These are phyloP conservation scores for Eubasilissa splendida DNA, from an alignment of 2,888 invertebrate species.

Conservation along the genomic window DNA sequence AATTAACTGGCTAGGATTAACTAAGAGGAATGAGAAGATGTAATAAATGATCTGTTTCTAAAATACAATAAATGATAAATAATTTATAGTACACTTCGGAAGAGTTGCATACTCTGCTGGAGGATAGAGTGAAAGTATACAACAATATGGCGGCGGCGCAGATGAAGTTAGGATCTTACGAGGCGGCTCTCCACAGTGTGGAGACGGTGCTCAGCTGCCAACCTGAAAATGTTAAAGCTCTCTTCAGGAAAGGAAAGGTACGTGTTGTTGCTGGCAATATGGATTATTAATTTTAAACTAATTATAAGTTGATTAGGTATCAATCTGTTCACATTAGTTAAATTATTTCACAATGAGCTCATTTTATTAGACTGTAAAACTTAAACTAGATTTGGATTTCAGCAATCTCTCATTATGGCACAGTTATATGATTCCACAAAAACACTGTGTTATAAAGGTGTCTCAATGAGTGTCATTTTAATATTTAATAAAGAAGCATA, in stretches of 20 bases:
- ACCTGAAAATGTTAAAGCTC: slow-evolving; percentile 91
- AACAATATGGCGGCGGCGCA: slow-evolving; percentile 96
- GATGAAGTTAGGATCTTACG: slow-evolving; percentile 88
- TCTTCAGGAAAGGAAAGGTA: slow-evolving; percentile 88
- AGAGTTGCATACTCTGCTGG: slow-evolving; percentile 79
- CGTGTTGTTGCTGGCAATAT: neutral
- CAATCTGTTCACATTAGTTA: neutral
- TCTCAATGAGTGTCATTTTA: too few relatives aligned
- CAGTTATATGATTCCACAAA: too few relatives aligned
- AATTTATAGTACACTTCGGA: slow-evolving; percentile 68
- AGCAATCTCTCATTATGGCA: too few relatives aligned
- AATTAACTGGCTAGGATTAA: neutral
- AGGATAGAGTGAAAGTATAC: slow-evolving; percentile 87
- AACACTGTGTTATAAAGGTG: too few relatives aligned
- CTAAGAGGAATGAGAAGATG: too few relatives aligned
- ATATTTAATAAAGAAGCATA: too few relatives aligned
- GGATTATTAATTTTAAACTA: neutral
- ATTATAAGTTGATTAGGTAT: neutral
- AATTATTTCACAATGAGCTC: neutral
- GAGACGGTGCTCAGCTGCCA: slow-evolving; percentile 87
- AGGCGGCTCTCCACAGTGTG: slow-evolving; percentile 81
- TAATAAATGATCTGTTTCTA: too few relatives aligned
- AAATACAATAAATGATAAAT: too few relatives aligned
- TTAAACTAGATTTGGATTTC: too few relatives aligned
- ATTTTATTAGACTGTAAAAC: too few relatives aligned